Percentiles rank a stretch among this genome's conserved stretches.
phyloP scores from a whole-genome alignment of 1,140 invertebrate genomes.

The Rhopalosiphum padi region DNA sequence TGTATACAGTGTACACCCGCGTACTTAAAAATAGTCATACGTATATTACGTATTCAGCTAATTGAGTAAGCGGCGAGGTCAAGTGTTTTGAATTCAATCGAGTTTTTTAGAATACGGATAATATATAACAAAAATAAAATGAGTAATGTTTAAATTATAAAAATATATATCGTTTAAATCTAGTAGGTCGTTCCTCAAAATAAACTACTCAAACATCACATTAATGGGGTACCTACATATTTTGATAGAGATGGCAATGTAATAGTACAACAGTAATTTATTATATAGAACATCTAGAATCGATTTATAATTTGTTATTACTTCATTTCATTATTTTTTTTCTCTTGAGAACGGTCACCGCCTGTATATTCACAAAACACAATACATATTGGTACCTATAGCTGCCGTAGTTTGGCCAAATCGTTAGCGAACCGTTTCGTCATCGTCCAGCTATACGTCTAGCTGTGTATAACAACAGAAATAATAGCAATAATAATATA shows the following conservation, averaged over 20 bases:
- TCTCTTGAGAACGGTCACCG: neutral
- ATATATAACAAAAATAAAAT: neutral
- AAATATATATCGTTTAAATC: neutral
- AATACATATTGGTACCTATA: neutral
- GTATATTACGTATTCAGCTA: neutral
- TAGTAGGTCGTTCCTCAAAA: neutral
- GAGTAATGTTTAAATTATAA: neutral
- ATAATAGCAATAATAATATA: neutral
- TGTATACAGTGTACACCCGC: neutral
- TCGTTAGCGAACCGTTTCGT: conserved; percentile 11
- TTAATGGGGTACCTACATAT: neutral
- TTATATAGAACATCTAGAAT: neutral
- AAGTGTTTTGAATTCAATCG: conserved; percentile 5
- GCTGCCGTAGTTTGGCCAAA: neutral
- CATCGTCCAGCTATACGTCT: neutral
- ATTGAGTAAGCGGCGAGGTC: neutral
- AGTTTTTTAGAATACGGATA: neutral
- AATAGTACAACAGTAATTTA: neutral
- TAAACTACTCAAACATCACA: neutral
- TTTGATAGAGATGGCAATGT: neutral
- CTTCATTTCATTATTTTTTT: neutral
- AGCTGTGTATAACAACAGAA: neutral
- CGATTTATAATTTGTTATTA: neutral
- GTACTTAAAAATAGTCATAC: neutral
- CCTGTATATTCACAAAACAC: neutral